Evolutionary conservation across 2,888 invertebrate species (phyloP), one percentile per base, ranked within the genome.

Genomic region (Phalangium opilio): DNA sequence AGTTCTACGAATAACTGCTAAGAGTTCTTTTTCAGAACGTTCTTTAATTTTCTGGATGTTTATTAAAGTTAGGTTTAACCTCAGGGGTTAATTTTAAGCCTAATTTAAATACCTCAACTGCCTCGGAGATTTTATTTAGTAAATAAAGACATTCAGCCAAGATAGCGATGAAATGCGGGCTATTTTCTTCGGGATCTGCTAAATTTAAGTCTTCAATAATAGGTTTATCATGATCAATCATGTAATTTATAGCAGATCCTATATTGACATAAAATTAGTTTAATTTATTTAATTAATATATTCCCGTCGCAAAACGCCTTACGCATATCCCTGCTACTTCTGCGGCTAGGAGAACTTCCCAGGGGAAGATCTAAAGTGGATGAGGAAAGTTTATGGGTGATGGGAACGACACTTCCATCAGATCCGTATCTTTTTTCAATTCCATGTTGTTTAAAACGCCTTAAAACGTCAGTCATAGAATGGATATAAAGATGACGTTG

Each of bases 141-240:
- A 83, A 75, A 12, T 81, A 83, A 44, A 91, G 73, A 52, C 89
- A 87, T 63, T 90, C 86, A 0, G 89, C 76, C 39, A 89, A 74
- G 58, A 69, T 65, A 59, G 83, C 79, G 61, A 87, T 78, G 52
- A 79, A 81, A 61, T 79, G 75, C 54, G 75, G 74, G 42, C 77
- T 72, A 47, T 67, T 62, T 12, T 62, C 63, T 52, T 67, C 66
- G 8, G 65, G 64, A 45, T 67, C 63, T 3, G 44, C 47, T 36
- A 45, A 45, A 35, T 48, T 53, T 10, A 55, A 44, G 43, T 60
- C 61, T 46, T 64, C 63, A 5, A 34, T 27, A 21, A 47, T 40
- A 19, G 46, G 34, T 36, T 44, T 43, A 38, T 43, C 20, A 36
- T 42, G 33, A 18, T 40, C 21, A 11, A 18, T 27, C 27, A 27